Base-by-base conservation (phyloP, 2,113 vertebrate genomes). In the Cinclus mexicanus region DNA sequence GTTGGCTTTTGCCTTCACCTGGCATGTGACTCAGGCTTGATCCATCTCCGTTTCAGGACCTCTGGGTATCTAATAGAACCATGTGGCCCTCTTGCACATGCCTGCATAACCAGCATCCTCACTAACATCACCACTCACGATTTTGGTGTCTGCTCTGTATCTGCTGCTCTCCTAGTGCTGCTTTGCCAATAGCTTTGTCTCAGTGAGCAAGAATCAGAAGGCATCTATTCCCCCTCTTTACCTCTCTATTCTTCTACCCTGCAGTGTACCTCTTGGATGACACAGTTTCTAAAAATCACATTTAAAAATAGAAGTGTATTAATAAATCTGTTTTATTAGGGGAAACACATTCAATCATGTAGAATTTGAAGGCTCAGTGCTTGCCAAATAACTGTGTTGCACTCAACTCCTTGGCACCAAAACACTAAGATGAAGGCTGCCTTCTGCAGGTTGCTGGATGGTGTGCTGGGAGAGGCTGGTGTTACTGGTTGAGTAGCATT, bases 271-370 rank as follows among this genome's bases (percentile, higher is more conserved):
- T 91, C 92, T 88, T 77, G 39, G 49, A 91, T 91, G 80, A 93
- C 83, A 87, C 39, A 81, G 61, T 84, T 93, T 78, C 69, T 94
- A 68, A 96, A 93, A 96, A 90, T 50, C 64, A 25, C 39, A 41
- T 67, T 93, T 88, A 67, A 96, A 95, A 92, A 86, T 93, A 96
- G 79, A 35, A 24, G 42, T 70, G 29, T 52, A 56, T 65, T 94
- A 93, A 95, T 95, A 94, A 94, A 72, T 88, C 24, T 13, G 20
- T 95, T 94, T 95, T 96, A 88, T 88, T 90, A 80, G 75, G 49
- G 56, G 79, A 92, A 95, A 83, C 79, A 77, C 59, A 74, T 94
- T 92, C 63, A 93, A 23, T 46, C 71, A 59, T 77, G 55, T 80
- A 93, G 63, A 94, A 89, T 94, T 59, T 72, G 68, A 83, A 93